Evolutionary conservation across 2,888 invertebrate species (phyloP), one percentile per base, ranked within the genome.

Genomic region (Muschampia plurimacula): DNA sequence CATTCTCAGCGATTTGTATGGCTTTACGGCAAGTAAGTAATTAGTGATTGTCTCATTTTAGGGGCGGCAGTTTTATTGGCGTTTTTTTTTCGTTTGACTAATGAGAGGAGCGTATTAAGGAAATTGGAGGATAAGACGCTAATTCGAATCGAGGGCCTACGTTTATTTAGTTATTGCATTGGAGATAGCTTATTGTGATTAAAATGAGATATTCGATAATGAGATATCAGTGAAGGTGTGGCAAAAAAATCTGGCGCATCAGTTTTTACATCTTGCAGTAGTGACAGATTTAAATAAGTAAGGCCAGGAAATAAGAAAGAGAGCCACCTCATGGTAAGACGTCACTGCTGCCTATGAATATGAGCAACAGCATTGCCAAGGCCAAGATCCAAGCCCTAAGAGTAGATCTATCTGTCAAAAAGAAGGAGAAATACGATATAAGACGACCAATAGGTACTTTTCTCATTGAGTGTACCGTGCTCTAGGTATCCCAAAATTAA

Each of bases 1-100:
- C n/a, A n/a, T n/a, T n/a, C n/a, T n/a, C n/a, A 87, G 86, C 91
- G 90, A 94, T 94, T 94, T 94, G 92, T 94, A 93, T 91, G 85
- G 93, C 93, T 93, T 92, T 91, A 84, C 80, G 79, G 80, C 80
- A 77, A 57, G 55, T 57, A 57, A 84, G 89, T 89, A 91, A 91
- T 91, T 91, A 91, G 91, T 90, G 89, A 92, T 92, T 89, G 90
- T 91, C 90, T 85, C 87, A 82, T 79, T 81, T 77, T 81, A 39
- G 36, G 80, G 82, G 77, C 79, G 79, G 81, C 41, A 41, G 22
- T 81, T 81, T 83, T 87, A 89, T 90, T 83, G 90, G 87, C 80
- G 85, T 89, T 89, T 89, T 89, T 87, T 71, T 85, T 86, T 82
- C 82, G 46, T 22, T 71, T 71, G 49, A 71, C 66, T 71, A 71